Evolutionary conservation across 2,888 invertebrate species (phyloP).

Genomic region (Villa cingulata): DNA sequence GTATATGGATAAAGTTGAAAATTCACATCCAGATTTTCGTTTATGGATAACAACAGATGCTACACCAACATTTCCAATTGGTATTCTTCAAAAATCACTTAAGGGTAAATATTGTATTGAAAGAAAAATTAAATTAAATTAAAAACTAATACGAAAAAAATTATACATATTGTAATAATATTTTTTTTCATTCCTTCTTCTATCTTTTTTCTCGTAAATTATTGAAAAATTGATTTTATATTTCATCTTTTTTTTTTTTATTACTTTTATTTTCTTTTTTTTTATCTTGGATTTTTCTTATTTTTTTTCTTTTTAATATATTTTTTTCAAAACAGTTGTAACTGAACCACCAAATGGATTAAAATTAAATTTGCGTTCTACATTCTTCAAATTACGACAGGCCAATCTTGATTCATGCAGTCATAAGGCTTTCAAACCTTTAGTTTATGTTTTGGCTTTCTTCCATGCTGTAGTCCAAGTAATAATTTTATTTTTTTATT

Average conservation of each 20-base stretch:
- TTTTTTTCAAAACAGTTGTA: conserved; percentile 52
- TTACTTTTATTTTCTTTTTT: too few species aligned
- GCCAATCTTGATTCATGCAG: conserved; percentile 57
- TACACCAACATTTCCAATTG: conserved; percentile 74
- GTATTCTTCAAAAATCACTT: conserved; percentile 69
- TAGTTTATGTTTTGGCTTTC: conserved; percentile 80
- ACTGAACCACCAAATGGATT: conserved; percentile 86
- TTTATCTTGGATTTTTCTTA: too few species aligned
- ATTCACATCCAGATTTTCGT: conserved; percentile 81
- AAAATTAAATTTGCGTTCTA: conserved; percentile 75
- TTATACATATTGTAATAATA: too few species aligned
- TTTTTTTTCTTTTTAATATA: background rate
- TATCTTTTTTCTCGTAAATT: background rate
- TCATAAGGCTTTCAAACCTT: conserved; percentile 63
- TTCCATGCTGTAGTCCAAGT: conserved; percentile 87
- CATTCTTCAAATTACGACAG: conserved; percentile 73
- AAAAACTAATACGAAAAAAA: too few species aligned
- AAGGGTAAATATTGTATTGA: conserved; percentile 43
- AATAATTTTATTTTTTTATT: conserved; percentile 19
- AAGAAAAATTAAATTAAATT: too few species aligned
- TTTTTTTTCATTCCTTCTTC: too few species aligned
- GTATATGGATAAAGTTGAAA: conserved; percentile 59
- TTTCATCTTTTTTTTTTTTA: too few species aligned
- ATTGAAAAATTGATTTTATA: background rate
- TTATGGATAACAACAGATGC: conserved; percentile 90